These are phyloP conservation scores for Odontocolon sp. DNA, from an alignment of 2,888 invertebrate species.

Conservation along the genomic window DNA sequence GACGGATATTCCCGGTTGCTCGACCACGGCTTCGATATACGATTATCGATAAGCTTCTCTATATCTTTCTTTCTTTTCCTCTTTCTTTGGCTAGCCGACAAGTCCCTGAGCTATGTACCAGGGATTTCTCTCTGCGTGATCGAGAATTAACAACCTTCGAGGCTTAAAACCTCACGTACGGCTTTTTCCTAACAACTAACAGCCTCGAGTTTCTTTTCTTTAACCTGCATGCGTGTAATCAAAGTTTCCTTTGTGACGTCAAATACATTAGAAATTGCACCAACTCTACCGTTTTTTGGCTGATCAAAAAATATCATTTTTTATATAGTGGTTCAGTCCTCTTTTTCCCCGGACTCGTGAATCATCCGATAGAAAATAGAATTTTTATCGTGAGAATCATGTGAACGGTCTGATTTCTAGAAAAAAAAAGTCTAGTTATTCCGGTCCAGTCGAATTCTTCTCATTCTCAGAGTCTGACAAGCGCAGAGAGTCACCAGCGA, in stretches of 20 bases:
- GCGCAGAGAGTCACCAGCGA: slow-evolving; percentile 22
- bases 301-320: too few relatives aligned
- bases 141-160: too few relatives aligned
- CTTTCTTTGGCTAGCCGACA: background rate
- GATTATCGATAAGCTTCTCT: slow-evolving; percentile 51
- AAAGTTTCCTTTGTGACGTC: too few relatives aligned
- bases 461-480: slow-evolving; percentile 43
- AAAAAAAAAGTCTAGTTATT: slow-evolving; percentile 36
- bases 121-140: slow-evolving; percentile 1
- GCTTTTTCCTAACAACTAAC: too few relatives aligned
- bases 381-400: slow-evolving; percentile 17
- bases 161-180: too few relatives aligned
- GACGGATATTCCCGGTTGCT: background rate
- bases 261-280: too few relatives aligned
- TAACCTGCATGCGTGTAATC: too few relatives aligned
- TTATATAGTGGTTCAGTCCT: too few relatives aligned
- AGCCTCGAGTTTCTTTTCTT: too few relatives aligned
- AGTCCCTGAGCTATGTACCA: background rate
- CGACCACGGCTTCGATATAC: slow-evolving; percentile 28
- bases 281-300: too few relatives aligned
- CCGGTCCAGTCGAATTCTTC: slow-evolving; percentile 51
- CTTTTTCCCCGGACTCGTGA: background rate
- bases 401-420: slow-evolving; percentile 9
- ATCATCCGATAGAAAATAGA: slow-evolving; percentile 7
- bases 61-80: slow-evolving; percentile 13